A percentile compares a stretch with the other conserved stretches of the same genome.
Conservation (phyloP, 2,888 invertebrate species). For the Tholera decimalis region DNA sequence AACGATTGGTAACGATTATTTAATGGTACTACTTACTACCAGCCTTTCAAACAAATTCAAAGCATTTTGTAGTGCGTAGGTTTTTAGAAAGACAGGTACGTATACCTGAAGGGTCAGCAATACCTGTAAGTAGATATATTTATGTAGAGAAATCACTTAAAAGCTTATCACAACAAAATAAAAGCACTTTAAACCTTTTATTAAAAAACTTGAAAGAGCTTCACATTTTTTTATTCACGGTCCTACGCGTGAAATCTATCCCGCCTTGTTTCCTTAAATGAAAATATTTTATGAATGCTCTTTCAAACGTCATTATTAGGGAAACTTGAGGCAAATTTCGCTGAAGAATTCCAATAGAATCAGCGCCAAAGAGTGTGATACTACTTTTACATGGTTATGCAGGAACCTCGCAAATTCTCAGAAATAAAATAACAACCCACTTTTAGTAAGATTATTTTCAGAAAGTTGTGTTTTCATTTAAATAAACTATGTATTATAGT, state of each 20-base stretch:
- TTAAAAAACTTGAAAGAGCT: slow-evolving; percentile 12
- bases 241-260: slow-evolving; percentile 11
- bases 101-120: background rate
- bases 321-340: background rate
- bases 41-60: no score
- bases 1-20: no score
- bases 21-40: no score
- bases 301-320: background rate
- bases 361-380: background rate
- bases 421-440: no score
- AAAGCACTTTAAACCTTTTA: slow-evolving; percentile 12
- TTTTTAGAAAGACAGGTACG: background rate
- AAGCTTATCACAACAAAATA: slow-evolving; percentile 5
- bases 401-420: no score
- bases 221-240: slow-evolving; percentile 21
- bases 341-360: background rate
- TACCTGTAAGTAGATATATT: background rate
- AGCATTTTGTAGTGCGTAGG: no score
- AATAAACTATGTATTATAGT: no score
- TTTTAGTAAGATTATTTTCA: no score
- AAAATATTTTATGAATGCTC: slow-evolving; percentile 10
- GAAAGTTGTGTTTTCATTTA: no score
- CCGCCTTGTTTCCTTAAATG: background rate
- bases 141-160: background rate
- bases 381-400: background rate